Conservation (phyloP, 1,140 invertebrate species). For the Nylanderia fulva region DNA sequence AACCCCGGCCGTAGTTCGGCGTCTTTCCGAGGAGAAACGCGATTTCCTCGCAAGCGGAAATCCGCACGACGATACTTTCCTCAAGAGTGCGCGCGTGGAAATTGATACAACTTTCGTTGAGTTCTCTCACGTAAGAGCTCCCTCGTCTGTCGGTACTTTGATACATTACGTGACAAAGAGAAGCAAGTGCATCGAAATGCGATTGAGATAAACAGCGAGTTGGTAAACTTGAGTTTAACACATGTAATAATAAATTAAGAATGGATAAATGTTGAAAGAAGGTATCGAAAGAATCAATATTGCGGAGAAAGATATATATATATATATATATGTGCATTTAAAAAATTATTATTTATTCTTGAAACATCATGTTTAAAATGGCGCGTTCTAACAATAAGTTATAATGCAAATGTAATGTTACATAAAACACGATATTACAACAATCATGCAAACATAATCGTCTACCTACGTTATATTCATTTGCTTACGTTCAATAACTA, state of each 20-base stretch:
- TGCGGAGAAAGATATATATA: too few relatives aligned
- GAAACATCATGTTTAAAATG: background rate
- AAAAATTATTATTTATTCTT: background rate
- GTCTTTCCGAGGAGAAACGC: slow-evolving; percentile 5
- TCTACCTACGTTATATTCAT: background rate
- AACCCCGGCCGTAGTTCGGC: slow-evolving; percentile 23
- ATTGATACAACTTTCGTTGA: slow-evolving; percentile 44
- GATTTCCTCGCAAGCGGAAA: slow-evolving; percentile 34
- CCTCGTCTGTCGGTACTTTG: background rate
- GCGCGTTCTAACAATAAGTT: background rate
- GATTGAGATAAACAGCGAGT: background rate
- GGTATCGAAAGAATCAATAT: background rate
- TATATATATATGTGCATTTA: background rate
- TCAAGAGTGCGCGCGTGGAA: slow-evolving; percentile 5
- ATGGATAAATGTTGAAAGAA: background rate
- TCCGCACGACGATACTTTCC: slow-evolving; percentile 30
- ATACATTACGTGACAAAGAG: background rate
- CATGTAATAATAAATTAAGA: background rate
- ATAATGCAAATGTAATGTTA: background rate
- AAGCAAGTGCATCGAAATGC: background rate
- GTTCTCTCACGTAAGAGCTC: background rate
- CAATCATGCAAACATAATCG: background rate
- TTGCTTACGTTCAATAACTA: slow-evolving; percentile 26
- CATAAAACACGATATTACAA: background rate
- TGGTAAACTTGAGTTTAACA: slow-evolving; percentile 3